phyloP scores from a whole-genome alignment of 2,888 invertebrate genomes.

The Lochmaea crataegi region DNA sequence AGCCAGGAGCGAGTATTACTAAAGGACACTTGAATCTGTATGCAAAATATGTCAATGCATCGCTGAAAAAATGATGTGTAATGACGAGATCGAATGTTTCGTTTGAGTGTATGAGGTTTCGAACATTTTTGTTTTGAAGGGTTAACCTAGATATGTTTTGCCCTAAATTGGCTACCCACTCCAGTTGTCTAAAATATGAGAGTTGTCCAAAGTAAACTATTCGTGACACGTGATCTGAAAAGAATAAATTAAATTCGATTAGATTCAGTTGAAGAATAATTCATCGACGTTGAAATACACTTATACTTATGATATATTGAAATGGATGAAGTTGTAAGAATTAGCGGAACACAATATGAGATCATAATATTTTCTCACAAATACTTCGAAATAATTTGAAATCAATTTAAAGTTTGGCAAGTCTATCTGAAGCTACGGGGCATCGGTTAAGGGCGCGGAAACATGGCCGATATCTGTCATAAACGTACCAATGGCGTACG shows the following conservation, averaged over 20 bases:
- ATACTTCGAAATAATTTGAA: too few relatives aligned
- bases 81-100: conserved; percentile 55
- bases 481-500: too few relatives aligned
- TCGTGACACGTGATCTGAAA: not conserved
- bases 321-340: too few relatives aligned
- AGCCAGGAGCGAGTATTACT: conserved; percentile 33
- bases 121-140: conserved; percentile 47
- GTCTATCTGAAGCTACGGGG: too few relatives aligned
- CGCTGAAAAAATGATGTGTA: conserved; percentile 53
- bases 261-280: too few relatives aligned
- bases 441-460: too few relatives aligned
- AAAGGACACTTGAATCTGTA: conserved; percentile 41
- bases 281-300: too few relatives aligned
- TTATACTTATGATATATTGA: too few relatives aligned
- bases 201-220: not conserved
- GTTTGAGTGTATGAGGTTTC: conserved; percentile 51
- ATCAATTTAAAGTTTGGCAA: too few relatives aligned
- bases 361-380: too few relatives aligned
- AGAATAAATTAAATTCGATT: not conserved
- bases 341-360: too few relatives aligned
- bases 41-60: conserved; percentile 43
- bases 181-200: not conserved
- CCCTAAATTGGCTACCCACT: conserved; percentile 2
- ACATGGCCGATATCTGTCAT: too few relatives aligned
- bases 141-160: conserved; percentile 1